Conservation (phyloP, 2,797 vertebrate genomes). For the Neosilurus mollespiculum region DNA sequence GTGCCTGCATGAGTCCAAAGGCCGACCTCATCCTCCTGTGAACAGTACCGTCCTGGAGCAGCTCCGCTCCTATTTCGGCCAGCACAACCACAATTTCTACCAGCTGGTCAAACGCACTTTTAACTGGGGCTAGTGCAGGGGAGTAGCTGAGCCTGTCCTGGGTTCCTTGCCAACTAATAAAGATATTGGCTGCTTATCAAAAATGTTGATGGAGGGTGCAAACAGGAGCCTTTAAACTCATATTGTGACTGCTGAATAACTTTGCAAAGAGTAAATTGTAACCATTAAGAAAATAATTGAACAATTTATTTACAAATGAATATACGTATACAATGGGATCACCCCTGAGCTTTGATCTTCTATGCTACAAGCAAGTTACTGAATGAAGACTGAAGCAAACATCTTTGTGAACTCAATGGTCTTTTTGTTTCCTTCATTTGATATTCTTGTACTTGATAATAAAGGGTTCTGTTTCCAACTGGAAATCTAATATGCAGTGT, state of each 20-base stretch:
- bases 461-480: conserved; percentile 76
- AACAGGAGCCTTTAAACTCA: conserved; percentile 62
- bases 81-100: conserved; percentile 91
- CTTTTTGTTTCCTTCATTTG: conserved; percentile 70
- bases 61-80: conserved; percentile 85
- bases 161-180: conserved; percentile 21
- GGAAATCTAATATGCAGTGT: conserved; percentile 49
- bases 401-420: conserved; percentile 65
- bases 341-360: conserved; percentile 64
- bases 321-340: conserved; percentile 48
- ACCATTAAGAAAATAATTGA: conserved; percentile 57
- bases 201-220: conserved; percentile 24
- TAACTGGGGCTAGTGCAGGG: conserved; percentile 80
- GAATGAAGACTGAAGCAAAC: conserved; percentile 64
- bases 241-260: conserved; percentile 60
- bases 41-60: conserved; percentile 86
- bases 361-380: conserved; percentile 64
- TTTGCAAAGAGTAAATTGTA: conserved; percentile 60
- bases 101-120: conserved; percentile 89
- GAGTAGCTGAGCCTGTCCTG: background rate
- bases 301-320: conserved; percentile 37
- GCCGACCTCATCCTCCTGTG: conserved; percentile 86
- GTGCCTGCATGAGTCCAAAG: conserved; percentile 92
- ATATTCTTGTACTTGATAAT: conserved; percentile 84
- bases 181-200: conserved; percentile 36